Conservation (phyloP, 2,113 vertebrate species). For the Asarcornis scutulata region DNA sequence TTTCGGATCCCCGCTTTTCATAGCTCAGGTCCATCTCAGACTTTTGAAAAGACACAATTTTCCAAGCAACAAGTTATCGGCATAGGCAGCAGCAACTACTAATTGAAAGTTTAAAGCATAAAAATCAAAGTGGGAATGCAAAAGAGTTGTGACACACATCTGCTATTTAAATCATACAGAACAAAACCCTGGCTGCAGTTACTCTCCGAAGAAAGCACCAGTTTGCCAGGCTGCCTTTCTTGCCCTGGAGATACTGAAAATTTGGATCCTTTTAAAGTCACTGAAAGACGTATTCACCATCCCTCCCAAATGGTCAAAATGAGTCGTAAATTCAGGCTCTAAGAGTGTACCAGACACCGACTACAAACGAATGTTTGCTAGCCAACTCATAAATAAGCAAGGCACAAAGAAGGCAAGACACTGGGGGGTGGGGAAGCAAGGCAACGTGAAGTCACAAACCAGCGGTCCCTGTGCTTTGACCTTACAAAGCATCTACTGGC, state of each 20-base stretch:
- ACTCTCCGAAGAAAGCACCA: neutral
- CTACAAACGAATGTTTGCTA: neutral
- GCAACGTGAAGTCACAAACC: neutral
- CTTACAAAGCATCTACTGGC: neutral
- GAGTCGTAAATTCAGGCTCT: conserved; percentile 32
- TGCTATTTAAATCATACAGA: conserved; percentile 31
- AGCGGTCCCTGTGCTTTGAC: conserved; percentile 1
- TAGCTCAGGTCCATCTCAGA: neutral
- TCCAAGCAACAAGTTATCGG: neutral
- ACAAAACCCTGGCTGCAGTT: conserved; percentile 1
- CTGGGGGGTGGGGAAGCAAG: neutral
- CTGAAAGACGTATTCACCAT: neutral
- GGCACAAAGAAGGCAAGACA: conserved; percentile 6
- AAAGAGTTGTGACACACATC: conserved; percentile 7
- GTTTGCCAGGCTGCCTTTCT: conserved; percentile 18
- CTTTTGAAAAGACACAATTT: conserved; percentile 5
- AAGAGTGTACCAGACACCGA: neutral
- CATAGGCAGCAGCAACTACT: conserved; percentile 31
- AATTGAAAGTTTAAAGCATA: neutral
- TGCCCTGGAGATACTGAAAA: neutral
- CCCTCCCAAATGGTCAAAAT: neutral
- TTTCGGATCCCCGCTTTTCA: neutral
- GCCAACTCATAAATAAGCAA: conserved; percentile 38
- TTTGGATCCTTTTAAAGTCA: conserved; percentile 9
- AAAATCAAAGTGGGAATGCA: conserved; percentile 22